These are phyloP conservation scores for Lepidurus arcticus DNA, from an alignment of 1,140 invertebrate species.

Conservation along the genomic window DNA sequence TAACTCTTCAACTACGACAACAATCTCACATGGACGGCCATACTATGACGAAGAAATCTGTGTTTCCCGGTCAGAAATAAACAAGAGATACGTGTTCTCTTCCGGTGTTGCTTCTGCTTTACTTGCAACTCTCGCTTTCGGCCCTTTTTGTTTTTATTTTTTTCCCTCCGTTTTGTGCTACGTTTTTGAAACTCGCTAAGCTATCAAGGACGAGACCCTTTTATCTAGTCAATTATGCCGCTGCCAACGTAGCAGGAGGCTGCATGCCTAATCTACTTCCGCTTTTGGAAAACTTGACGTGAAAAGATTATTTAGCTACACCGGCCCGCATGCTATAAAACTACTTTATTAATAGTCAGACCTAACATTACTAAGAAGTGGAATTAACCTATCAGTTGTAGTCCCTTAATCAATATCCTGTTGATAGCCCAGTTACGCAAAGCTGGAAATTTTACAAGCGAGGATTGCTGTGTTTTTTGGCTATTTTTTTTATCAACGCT, in stretches of 20 bases:
- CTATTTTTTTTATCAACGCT: background rate
- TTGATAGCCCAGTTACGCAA: too few relatives aligned
- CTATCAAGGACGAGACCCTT: conserved; percentile 9
- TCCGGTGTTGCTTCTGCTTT: background rate
- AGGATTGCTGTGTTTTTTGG: background rate
- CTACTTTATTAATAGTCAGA: too few relatives aligned
- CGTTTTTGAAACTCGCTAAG: background rate
- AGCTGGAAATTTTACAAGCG: too few relatives aligned
- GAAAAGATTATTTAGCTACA: background rate
- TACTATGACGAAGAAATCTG: background rate
- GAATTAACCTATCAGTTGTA: too few relatives aligned
- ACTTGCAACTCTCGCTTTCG: background rate
- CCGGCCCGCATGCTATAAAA: too few relatives aligned
- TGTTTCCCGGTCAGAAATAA: background rate
- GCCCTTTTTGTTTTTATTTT: background rate
- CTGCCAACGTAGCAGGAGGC: background rate
- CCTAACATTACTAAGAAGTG: too few relatives aligned
- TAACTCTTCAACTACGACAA: too few relatives aligned
- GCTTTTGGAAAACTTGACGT: background rate
- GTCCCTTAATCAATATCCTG: too few relatives aligned
- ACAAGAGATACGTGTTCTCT: background rate
- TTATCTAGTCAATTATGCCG: conserved; percentile 3
- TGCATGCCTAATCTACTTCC: conserved; percentile 10
- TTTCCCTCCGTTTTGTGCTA: background rate
- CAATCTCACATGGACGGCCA: background rate